A percentile compares a stretch with the other conserved stretches of the same genome.
Conservation (phyloP, 1,140 invertebrate species). For the Brachystomella parvula region DNA sequence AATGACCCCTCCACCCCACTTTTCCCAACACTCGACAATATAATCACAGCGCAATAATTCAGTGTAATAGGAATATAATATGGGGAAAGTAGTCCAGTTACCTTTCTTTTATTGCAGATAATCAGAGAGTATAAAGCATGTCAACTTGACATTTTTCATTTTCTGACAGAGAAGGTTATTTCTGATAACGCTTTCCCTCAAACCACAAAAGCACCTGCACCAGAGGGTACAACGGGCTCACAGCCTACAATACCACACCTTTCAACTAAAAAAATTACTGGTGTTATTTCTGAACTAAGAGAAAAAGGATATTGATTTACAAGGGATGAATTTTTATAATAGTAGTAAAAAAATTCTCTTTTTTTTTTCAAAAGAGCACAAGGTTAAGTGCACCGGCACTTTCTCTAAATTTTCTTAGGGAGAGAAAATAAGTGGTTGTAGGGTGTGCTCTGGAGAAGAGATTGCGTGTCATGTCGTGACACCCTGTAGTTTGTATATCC, state of each 20-base stretch:
- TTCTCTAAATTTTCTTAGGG: background rate
- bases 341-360: background rate
- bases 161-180: slow-evolving; percentile 13
- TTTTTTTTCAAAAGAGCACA: too few relatives aligned
- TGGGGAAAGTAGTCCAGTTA: background rate
- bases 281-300: too few relatives aligned
- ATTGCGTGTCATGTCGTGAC: slow-evolving; percentile 19
- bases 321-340: background rate
- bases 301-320: slow-evolving; percentile 2
- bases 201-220: background rate
- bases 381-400: too few relatives aligned
- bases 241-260: too few relatives aligned
- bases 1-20: too few relatives aligned
- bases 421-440: too few relatives aligned
- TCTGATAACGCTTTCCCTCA: background rate
- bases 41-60: slow-evolving; percentile 2
- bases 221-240: background rate
- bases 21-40: too few relatives aligned
- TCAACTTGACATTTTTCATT: slow-evolving; percentile 28
- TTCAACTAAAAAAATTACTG: too few relatives aligned
- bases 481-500: slow-evolving; percentile 17
- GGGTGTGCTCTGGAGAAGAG: background rate
- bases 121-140: slow-evolving; percentile 19
- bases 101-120: slow-evolving; percentile 4
- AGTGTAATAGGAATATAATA: background rate